These are phyloP conservation scores for Synchiropus splendidus DNA, from an alignment of 2,113 vertebrate genomes.

Conservation along the genomic window DNA sequence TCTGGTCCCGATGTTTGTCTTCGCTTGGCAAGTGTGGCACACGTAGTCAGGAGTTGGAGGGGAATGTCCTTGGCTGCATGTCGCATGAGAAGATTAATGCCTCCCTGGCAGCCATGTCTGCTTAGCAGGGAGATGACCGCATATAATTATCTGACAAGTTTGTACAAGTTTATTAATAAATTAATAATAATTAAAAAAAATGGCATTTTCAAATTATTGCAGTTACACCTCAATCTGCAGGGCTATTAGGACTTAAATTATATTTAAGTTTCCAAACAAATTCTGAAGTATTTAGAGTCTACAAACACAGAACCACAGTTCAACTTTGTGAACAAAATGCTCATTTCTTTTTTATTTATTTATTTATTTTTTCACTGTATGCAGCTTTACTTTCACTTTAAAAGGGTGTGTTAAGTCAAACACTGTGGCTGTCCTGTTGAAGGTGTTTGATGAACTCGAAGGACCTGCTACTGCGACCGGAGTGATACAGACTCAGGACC, in stretches of 20 bases:
- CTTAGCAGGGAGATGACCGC: constrained; percentile 40
- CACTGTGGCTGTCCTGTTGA: constrained; percentile 7
- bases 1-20: constrained; percentile 9
- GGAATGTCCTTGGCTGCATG: constrained; percentile 54
- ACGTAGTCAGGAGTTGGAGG: constrained; percentile 1
- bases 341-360: too few relatives aligned
- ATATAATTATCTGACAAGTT: constrained; percentile 50
- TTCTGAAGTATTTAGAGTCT: too few relatives aligned
- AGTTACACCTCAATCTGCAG: too few relatives aligned
- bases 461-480: constrained; percentile 23
- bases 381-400: too few relatives aligned
- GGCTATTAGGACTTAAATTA: too few relatives aligned
- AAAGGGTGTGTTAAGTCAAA: too few relatives aligned
- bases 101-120: constrained; percentile 58
- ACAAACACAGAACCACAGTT: too few relatives aligned
- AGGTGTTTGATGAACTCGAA: constrained; percentile 74
- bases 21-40: neutral
- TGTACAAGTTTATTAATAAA: constrained; percentile 39
- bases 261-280: too few relatives aligned
- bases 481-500: constrained; percentile 23
- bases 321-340: too few relatives aligned
- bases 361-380: too few relatives aligned
- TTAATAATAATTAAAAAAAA: too few relatives aligned
- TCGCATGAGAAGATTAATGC: constrained; percentile 55
- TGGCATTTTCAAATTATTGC: too few relatives aligned